Evolutionary conservation across 2,113 vertebrate species (phyloP), one percentile per base, ranked within the genome.

Genomic region (Tupaia tana): DNA sequence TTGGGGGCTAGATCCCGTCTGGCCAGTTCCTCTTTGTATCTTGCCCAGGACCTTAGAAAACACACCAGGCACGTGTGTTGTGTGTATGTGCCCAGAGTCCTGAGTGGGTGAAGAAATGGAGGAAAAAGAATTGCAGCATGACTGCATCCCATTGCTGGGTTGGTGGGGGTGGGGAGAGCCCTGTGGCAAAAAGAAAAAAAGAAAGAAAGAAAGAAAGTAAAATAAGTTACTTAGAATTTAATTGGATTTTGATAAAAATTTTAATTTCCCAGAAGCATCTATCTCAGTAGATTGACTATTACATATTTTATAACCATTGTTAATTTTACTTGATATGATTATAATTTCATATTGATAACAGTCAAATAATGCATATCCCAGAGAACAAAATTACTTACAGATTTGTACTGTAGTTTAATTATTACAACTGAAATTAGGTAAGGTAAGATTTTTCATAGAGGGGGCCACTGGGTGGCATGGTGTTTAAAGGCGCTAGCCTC

Each of bases 391-490:
- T 78, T 59, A 77, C 29, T 77, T 94, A 15, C 13, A 85, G 9
- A 64, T 82, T 91, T 96, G 88, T 59, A 77, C 89, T 58, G 64
- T 27, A 29, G 31, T 83, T 90, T 94, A 87, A 84, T 89, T 94
- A 43, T 91, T 70, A 61, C 13, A 63, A n/a, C 56, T 77, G 27
- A 89, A 95, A 83, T 88, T 29, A 70, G 12, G 20, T 70, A 91
- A 20, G 43, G 43, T 70, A 86, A 19, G 25, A 70, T 80, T 80
- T 70, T 61, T n/a, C 59, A 69, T 77, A 94, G 43, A 43, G 43
- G 43, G 6, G 43, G 43, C 6, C 43, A 43, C 43, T 43, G 43
- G 43, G 43, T 43, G 43, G 43, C 43, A 43, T 43, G 43, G 43
- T 43, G 43, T 43, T 43, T 43, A 43, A 43, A 43, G 43, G 43